Evolutionary conservation across 2,888 invertebrate genomes (phyloP).

Genomic region (Limnephilus rhombicus): DNA sequence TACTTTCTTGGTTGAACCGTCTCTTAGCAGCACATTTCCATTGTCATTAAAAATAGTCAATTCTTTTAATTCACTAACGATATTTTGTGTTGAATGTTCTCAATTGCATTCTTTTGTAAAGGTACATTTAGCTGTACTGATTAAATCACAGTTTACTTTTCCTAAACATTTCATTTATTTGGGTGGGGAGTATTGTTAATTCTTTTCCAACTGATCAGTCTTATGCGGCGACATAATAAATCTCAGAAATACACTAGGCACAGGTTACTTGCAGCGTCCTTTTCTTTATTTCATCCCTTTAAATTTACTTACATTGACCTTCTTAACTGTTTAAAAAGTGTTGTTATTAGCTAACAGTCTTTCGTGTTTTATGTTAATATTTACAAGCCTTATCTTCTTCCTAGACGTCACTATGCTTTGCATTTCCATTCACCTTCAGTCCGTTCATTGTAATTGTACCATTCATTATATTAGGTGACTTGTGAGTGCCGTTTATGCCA

Average conservation of each 20-base stretch:
- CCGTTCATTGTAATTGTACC: constrained; percentile 66
- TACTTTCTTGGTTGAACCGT: background rate
- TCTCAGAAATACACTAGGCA: constrained; percentile 47
- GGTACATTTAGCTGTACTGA: constrained; percentile 25
- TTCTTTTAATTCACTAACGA: background rate
- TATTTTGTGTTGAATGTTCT: constrained; percentile 24
- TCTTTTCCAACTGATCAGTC: constrained; percentile 50
- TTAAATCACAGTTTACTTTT: constrained; percentile 38
- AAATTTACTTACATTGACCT: background rate
- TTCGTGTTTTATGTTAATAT: constrained; percentile 44
- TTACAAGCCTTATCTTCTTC: constrained; percentile 41
- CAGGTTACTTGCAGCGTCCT: background rate
- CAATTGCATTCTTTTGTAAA: constrained; percentile 9
- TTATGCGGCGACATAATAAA: constrained; percentile 48
- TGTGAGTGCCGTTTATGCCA: constrained; percentile 49
- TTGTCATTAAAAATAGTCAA: constrained; percentile 21
- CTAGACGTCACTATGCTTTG: constrained; percentile 66
- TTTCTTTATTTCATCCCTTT: background rate
- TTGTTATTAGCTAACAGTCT: constrained; percentile 55
- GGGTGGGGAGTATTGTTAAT: constrained; percentile 50
- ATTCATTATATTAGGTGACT: constrained; percentile 59
- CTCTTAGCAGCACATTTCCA: background rate
- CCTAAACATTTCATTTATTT: constrained; percentile 15
- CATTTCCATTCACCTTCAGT: constrained; percentile 65
- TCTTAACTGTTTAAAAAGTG: constrained; percentile 30